phyloP scores from a whole-genome alignment of 2,888 invertebrate genomes.

The Lochmaea capreae region DNA sequence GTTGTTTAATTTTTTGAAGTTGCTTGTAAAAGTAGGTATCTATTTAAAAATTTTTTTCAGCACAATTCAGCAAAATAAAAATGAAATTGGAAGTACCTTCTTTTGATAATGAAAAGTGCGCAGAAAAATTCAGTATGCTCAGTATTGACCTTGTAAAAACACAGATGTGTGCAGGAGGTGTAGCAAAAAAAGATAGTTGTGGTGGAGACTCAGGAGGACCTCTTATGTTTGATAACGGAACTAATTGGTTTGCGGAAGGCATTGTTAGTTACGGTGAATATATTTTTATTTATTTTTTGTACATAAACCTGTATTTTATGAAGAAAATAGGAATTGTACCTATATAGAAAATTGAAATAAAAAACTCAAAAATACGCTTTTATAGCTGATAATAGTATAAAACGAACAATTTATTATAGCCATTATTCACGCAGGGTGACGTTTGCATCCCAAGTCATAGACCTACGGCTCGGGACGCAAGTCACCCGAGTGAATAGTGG shows the following conservation, averaged over 20 bases:
- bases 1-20: no score
- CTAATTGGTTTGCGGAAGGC: constrained; percentile 68
- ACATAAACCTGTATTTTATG: no score
- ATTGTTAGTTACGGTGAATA: constrained; percentile 76
- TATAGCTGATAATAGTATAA: no score
- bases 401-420: no score
- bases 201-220: constrained; percentile 86
- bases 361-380: no score
- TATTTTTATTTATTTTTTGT: constrained; percentile 67
- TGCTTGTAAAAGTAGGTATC: no score
- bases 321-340: no score
- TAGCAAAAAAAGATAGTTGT: constrained; percentile 77
- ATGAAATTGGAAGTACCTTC: constrained; percentile 73
- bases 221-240: constrained; percentile 69
- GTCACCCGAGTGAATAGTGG: no score
- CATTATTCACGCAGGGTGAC: no score
- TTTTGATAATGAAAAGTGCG: constrained; percentile 69
- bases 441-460: no score
- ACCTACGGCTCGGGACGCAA: no score
- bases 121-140: constrained; percentile 66
- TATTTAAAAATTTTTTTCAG: constrained; percentile 47
- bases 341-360: no score
- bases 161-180: constrained; percentile 82
- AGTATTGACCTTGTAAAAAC: constrained; percentile 68
- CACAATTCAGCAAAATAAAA: constrained; percentile 66